These are phyloP conservation scores for Halcyon malimbica DNA, from an alignment of 2,113 vertebrate genomes.

Conservation along the genomic window DNA sequence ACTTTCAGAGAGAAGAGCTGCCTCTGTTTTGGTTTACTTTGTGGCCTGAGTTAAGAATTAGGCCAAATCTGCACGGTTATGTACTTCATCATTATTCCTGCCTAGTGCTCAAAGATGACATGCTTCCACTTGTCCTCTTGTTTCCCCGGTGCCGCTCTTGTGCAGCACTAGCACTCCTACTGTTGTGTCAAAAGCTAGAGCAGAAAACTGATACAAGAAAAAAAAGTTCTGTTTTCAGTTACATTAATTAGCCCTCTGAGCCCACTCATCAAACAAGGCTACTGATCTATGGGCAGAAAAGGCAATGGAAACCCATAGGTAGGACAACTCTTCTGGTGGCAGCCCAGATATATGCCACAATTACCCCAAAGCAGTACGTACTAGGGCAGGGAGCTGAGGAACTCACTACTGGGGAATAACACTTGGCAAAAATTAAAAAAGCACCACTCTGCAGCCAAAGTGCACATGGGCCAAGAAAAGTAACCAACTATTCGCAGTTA, in stretches of 20 bases:
- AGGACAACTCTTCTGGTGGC: not conserved
- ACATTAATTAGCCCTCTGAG: not conserved
- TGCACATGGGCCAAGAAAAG: not conserved
- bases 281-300: not conserved
- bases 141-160: not conserved
- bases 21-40: not conserved
- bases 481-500: not conserved
- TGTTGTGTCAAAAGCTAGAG: not conserved
- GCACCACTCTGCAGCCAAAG: not conserved
- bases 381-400: not conserved
- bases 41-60: not conserved
- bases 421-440: not conserved
- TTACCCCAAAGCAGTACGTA: not conserved
- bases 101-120: not conserved
- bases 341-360: not conserved
- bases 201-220: not conserved
- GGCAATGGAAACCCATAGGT: not conserved
- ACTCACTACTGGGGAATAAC: not conserved
- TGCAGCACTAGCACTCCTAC: not conserved
- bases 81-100: not conserved
- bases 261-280: not conserved
- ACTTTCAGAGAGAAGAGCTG: not conserved
- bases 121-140: not conserved
- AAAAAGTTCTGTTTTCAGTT: not conserved
- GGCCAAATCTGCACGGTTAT: not conserved